These are phyloP conservation scores for Tor tambroides DNA, from an alignment of 2,113 vertebrate species.

Conservation along the genomic window DNA sequence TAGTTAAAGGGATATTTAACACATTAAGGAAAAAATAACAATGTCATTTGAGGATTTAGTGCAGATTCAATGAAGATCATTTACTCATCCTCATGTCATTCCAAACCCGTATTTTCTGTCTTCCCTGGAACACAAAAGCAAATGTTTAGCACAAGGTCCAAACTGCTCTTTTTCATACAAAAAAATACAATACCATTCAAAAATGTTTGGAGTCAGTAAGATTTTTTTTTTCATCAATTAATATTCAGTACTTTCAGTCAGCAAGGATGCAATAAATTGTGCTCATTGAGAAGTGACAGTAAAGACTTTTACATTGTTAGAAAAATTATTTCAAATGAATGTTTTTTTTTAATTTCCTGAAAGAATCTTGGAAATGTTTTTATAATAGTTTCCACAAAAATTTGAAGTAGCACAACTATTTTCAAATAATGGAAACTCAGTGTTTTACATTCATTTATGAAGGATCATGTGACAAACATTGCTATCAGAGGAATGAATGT, in stretches of 20 bases:
- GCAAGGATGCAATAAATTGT: background rate
- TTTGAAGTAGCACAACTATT: background rate
- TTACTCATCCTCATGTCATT: background rate
- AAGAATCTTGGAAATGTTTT: background rate
- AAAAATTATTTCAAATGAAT: background rate
- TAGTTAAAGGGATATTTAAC: background rate
- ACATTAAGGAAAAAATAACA: too few species aligned
- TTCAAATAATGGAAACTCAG: background rate
- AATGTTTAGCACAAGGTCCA: background rate
- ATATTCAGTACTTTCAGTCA: background rate
- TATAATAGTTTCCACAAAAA: background rate
- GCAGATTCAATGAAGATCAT: background rate
- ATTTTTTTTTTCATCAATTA: background rate
- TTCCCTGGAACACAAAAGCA: background rate
- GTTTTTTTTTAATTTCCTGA: background rate
- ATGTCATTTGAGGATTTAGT: background rate
- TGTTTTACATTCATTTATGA: background rate
- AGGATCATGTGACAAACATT: background rate
- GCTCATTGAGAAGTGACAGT: background rate
- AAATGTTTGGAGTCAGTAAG: background rate
- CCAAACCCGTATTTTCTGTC: background rate
- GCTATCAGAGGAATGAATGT: background rate
- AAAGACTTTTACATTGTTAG: background rate
- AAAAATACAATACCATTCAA: background rate
- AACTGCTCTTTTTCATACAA: background rate